phyloP scores from a whole-genome alignment of 2,888 invertebrate genomes.

The Epirrita christyi region DNA sequence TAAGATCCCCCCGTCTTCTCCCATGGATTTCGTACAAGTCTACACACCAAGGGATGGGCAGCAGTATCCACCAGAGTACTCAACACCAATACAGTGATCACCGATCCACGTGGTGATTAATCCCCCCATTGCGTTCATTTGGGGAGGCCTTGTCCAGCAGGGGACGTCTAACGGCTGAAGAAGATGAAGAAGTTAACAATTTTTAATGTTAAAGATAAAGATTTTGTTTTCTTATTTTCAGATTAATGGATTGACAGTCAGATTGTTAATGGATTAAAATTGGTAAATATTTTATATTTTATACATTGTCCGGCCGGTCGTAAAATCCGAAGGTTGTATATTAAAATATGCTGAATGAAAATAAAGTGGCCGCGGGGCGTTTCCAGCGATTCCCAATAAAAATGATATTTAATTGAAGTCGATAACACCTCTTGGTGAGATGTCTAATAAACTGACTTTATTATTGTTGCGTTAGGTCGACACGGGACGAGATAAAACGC shows the following conservation, averaged over 20 bases:
- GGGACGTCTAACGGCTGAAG: too few relatives aligned
- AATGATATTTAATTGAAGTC: slow-evolving; percentile 82
- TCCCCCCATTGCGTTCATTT: too few relatives aligned
- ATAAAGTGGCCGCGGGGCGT: slow-evolving; percentile 68
- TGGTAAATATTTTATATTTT: slow-evolving; percentile 54
- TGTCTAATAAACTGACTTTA: slow-evolving; percentile 80
- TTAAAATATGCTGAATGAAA: slow-evolving; percentile 60
- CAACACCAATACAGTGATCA: too few relatives aligned
- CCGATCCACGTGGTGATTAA: too few relatives aligned
- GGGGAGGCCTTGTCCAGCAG: too few relatives aligned
- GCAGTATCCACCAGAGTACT: too few relatives aligned
- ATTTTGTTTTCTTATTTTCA: slow-evolving; percentile 60
- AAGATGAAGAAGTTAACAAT: too few relatives aligned
- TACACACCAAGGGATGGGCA: too few relatives aligned
- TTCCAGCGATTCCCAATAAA: slow-evolving; percentile 77
- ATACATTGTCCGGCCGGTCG: slow-evolving; percentile 50
- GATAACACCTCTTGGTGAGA: slow-evolving; percentile 77
- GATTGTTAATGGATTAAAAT: slow-evolving; percentile 57
- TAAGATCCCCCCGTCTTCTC: too few relatives aligned
- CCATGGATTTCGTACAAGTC: too few relatives aligned
- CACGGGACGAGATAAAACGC: slow-evolving; percentile 61
- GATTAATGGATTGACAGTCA: slow-evolving; percentile 60
- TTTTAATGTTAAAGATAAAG: too few relatives aligned
- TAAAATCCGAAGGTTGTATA: slow-evolving; percentile 50
- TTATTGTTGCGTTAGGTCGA: slow-evolving; percentile 77